phyloP scores from a whole-genome alignment of 2,797 vertebrate genomes.

The Arnoldichthys spilopterus region DNA sequence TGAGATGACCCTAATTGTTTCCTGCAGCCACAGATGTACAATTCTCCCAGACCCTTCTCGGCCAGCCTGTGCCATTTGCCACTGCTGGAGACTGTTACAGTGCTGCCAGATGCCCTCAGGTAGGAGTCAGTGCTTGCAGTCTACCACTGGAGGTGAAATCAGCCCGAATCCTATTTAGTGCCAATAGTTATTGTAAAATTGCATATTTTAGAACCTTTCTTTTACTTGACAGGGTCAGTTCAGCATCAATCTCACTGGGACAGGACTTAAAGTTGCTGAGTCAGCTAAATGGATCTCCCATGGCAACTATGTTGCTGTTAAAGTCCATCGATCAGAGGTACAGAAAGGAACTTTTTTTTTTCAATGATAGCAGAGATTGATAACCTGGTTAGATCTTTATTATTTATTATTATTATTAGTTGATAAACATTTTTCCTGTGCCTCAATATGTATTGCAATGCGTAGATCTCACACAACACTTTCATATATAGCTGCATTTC shows the following conservation, averaged over 20 bases:
- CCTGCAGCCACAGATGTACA: slow-evolving; percentile 89
- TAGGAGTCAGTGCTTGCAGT: slow-evolving; percentile 57
- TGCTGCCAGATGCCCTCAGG: slow-evolving; percentile 95
- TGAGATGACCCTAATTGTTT: slow-evolving; percentile 7
- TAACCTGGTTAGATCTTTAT: background rate
- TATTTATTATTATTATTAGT: too few relatives aligned
- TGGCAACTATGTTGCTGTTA: slow-evolving; percentile 89
- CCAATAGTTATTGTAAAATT: background rate
- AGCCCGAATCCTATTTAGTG: background rate
- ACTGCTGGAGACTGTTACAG: slow-evolving; percentile 98
- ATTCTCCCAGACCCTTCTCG: slow-evolving; percentile 87
- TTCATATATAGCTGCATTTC: background rate
- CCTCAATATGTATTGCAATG: too few relatives aligned
- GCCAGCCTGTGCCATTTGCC: slow-evolving; percentile 89
- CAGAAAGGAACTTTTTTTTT: slow-evolving; percentile 52
- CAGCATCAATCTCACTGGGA: slow-evolving; percentile 92
- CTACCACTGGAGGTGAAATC: background rate
- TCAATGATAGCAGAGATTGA: background rate
- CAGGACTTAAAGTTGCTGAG: slow-evolving; percentile 87
- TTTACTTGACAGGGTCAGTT: slow-evolving; percentile 87
- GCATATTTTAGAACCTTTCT: background rate
- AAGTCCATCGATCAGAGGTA: slow-evolving; percentile 92
- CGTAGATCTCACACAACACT: background rate
- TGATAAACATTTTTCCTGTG: too few relatives aligned
- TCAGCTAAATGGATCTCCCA: slow-evolving; percentile 91